Conservation (phyloP, 1,140 invertebrate genomes). For the Drosophila kanapiae region DNA sequence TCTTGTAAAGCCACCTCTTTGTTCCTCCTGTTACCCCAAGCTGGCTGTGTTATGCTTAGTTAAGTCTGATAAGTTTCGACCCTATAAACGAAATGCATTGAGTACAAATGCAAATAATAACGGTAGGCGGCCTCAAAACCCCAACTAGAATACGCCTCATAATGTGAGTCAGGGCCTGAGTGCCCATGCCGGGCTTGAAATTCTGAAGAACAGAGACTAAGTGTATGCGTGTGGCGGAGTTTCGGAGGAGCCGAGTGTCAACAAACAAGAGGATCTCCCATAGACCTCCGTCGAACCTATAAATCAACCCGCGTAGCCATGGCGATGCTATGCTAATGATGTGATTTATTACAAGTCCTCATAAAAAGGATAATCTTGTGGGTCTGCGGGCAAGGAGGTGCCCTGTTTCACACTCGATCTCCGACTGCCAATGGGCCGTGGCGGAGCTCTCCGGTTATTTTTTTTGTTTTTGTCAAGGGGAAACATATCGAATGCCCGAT, state of each 20-base stretch:
- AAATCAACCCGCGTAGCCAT: constrained; percentile 59
- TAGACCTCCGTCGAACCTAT: constrained; percentile 39
- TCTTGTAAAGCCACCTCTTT: constrained; percentile 10
- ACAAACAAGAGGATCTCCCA: constrained; percentile 58
- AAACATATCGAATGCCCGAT: constrained; percentile 47
- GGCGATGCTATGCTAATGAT: constrained; percentile 70
- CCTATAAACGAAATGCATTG: constrained; percentile 69
- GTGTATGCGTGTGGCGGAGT: constrained; percentile 18
- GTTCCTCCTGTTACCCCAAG: constrained; percentile 27
- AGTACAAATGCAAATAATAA: constrained; percentile 77
- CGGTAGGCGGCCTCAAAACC: constrained; percentile 59
- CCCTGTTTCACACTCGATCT: constrained; percentile 76
- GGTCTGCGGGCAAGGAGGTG: constrained; percentile 44
- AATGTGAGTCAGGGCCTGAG: constrained; percentile 40
- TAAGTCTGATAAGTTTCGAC: constrained; percentile 46
- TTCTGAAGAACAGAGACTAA: not conserved
- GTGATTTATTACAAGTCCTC: constrained; percentile 73
- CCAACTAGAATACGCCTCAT: constrained; percentile 26
- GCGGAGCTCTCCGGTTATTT: constrained; percentile 31
- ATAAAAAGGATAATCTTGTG: constrained; percentile 41
- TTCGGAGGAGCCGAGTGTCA: constrained; percentile 46
- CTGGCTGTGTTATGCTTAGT: constrained; percentile 62
- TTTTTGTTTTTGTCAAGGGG: not conserved
- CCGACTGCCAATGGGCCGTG: constrained; percentile 57
- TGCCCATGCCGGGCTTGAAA: constrained; percentile 13